phyloP scores from a whole-genome alignment of 2,797 vertebrate species.

The Dallia pectoralis region DNA sequence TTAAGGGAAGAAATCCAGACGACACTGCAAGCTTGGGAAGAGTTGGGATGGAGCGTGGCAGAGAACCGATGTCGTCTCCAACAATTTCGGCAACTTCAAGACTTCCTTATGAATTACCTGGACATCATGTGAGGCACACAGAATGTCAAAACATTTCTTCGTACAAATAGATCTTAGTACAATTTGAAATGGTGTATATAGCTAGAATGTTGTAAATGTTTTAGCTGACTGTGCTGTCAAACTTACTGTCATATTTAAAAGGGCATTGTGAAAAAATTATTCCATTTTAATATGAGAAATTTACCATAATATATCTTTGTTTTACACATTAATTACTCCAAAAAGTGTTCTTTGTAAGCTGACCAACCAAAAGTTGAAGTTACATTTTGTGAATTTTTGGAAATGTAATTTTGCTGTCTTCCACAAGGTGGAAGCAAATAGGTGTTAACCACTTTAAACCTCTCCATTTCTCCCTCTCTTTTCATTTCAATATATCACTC shows the following conservation, averaged over 20 bases:
- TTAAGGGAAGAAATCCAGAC: slow-evolving; percentile 45
- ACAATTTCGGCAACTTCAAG: slow-evolving; percentile 56
- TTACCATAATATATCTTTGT: no score
- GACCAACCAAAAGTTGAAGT: no score
- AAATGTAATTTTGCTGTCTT: no score
- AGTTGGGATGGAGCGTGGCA: slow-evolving; percentile 54
- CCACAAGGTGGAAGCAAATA: no score
- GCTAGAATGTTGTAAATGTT: neutral
- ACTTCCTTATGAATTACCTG: slow-evolving; percentile 72
- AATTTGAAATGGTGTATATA: neutral
- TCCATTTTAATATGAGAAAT: no score
- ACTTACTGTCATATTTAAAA: no score
- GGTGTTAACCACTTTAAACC: no score
- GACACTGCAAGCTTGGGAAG: slow-evolving; percentile 58
- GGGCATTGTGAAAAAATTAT: no score
- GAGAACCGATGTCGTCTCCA: slow-evolving; percentile 51
- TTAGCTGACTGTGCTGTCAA: no score
- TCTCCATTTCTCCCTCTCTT: slow-evolving; percentile 5
- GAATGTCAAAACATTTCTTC: neutral
- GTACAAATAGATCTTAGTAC: neutral
- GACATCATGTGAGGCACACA: slow-evolving; percentile 72
- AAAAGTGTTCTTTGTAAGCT: no score
- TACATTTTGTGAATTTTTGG: no score
- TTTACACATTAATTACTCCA: no score
- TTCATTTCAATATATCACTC: neutral